Conservation (phyloP, 1,140 invertebrate species). For the Micrasema minimum region DNA sequence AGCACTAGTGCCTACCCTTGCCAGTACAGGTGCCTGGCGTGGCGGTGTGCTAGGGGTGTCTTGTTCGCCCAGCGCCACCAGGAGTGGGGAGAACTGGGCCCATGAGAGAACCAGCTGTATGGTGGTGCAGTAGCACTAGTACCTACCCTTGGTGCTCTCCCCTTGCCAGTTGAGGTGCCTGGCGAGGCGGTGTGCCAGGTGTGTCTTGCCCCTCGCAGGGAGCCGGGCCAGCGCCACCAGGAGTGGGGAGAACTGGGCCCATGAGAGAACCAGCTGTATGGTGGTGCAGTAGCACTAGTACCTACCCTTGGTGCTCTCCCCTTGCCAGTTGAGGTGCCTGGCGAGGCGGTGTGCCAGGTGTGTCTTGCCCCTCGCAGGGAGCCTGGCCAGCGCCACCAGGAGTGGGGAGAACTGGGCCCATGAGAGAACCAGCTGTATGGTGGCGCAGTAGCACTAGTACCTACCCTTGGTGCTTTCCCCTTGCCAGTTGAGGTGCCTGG, state of each 20-base stretch:
- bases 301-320: slow-evolving; percentile 85
- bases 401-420: slow-evolving; percentile 75
- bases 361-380: slow-evolving; percentile 92
- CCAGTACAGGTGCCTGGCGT: slow-evolving; percentile 90
- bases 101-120: too few species aligned
- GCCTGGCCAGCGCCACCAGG: slow-evolving; percentile 89
- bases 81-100: slow-evolving; percentile 76
- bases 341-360: slow-evolving; percentile 89
- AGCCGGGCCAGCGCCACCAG: slow-evolving; percentile 92
- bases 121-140: too few species aligned
- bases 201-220: slow-evolving; percentile 91
- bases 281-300: too few species aligned
- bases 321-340: slow-evolving; percentile 90
- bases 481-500: slow-evolving; percentile 90
- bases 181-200: slow-evolving; percentile 88
- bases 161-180: slow-evolving; percentile 92
- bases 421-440: slow-evolving; percentile 63
- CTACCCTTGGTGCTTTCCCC: slow-evolving; percentile 87
- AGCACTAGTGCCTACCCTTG: too few species aligned
- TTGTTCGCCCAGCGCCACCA: slow-evolving; percentile 94
- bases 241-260: slow-evolving; percentile 75
- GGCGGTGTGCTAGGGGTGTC: slow-evolving; percentile 88
- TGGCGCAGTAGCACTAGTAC: too few species aligned
- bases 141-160: slow-evolving; percentile 83
- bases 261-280: slow-evolving; percentile 62